These are phyloP conservation scores for Pristionchus mayeri DNA, from an alignment of 2,888 invertebrate genomes.

Conservation along the genomic window DNA sequence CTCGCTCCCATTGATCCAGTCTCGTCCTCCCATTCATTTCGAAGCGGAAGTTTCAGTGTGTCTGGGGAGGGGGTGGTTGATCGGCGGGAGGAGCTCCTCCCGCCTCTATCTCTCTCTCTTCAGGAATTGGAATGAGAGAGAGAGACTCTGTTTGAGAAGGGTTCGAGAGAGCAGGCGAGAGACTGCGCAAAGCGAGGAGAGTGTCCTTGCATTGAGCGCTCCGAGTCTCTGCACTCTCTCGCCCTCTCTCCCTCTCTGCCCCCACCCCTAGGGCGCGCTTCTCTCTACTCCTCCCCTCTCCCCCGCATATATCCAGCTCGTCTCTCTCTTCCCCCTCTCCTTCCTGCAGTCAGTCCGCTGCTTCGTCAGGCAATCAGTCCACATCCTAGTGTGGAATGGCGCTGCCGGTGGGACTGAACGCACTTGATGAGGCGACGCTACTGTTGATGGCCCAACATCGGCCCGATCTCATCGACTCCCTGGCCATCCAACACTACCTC, in stretches of 20 bases:
- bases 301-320: neutral
- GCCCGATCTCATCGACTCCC: slow-evolving; percentile 39
- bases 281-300: slow-evolving; percentile 27
- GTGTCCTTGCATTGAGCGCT: slow-evolving; percentile 49
- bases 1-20: slow-evolving; percentile 20
- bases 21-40: slow-evolving; percentile 18
- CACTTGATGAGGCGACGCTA: slow-evolving; percentile 33
- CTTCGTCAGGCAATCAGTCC: neutral
- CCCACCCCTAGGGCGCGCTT: slow-evolving; percentile 53
- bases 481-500: slow-evolving; percentile 47
- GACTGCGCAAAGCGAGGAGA: neutral
- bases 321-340: neutral
- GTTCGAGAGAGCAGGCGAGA: neutral
- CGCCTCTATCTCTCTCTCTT: neutral
- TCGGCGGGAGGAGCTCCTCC: slow-evolving; percentile 21
- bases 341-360: neutral
- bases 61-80: neutral
- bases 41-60: slow-evolving; percentile 31
- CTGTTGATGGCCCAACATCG: slow-evolving; percentile 46
- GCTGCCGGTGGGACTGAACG: slow-evolving; percentile 39
- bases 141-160: slow-evolving; percentile 31
- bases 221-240: slow-evolving; percentile 51
- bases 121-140: slow-evolving; percentile 4
- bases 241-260: slow-evolving; percentile 45
- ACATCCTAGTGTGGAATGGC: slow-evolving; percentile 35